phyloP scores from a whole-genome alignment of 2,888 invertebrate genomes.

The Zootermopsis nevadensis region DNA sequence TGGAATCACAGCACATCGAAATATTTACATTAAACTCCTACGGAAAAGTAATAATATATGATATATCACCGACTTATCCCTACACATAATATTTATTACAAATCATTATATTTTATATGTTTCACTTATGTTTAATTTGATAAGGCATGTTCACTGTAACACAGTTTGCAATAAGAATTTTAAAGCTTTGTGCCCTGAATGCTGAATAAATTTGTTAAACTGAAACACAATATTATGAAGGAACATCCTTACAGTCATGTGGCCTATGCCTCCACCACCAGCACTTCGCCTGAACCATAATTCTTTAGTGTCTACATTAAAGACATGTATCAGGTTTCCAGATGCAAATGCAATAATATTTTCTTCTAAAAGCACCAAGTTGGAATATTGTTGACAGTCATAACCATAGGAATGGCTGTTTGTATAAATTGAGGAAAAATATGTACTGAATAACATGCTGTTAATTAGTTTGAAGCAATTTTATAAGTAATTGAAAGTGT shows the following conservation, averaged over 20 bases:
- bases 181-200: too few relatives aligned
- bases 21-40: too few relatives aligned
- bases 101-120: too few relatives aligned
- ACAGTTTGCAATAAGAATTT: too few relatives aligned
- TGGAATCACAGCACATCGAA: slow-evolving; percentile 55
- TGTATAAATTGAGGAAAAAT: slow-evolving; percentile 10
- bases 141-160: too few relatives aligned
- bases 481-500: too few relatives aligned
- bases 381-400: slow-evolving; percentile 83
- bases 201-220: background rate
- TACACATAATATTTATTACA: too few relatives aligned
- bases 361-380: slow-evolving; percentile 81
- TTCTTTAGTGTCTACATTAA: slow-evolving; percentile 74
- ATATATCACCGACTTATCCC: too few relatives aligned
- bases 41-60: too few relatives aligned
- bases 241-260: slow-evolving; percentile 72
- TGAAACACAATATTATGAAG: background rate
- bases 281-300: slow-evolving; percentile 79
- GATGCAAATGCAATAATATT: slow-evolving; percentile 81
- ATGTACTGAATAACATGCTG: too few relatives aligned
- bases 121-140: too few relatives aligned
- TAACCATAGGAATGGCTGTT: slow-evolving; percentile 87
- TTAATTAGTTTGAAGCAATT: too few relatives aligned
- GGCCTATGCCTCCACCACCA: slow-evolving; percentile 84
- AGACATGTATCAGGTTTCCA: slow-evolving; percentile 84